Conservation (phyloP, 1,140 invertebrate species). For the Branchinecta lynchi region DNA sequence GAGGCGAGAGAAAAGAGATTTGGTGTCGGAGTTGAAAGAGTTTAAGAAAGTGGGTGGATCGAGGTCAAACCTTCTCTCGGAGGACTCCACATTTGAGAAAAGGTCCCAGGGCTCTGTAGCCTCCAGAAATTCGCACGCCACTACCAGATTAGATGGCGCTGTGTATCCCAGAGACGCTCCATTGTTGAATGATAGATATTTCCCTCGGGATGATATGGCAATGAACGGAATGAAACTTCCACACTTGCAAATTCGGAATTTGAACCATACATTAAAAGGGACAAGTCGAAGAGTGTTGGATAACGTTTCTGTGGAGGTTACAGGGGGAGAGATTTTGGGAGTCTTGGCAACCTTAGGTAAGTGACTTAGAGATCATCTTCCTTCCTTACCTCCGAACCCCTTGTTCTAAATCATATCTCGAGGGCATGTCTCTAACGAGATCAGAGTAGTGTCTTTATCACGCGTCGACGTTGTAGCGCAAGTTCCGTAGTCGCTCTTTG, state of each 20-base stretch:
- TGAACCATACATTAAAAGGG: conserved; percentile 25
- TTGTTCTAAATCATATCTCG: too few relatives aligned
- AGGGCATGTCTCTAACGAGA: too few relatives aligned
- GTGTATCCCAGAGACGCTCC: conserved; percentile 23
- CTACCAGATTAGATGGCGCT: conserved; percentile 13
- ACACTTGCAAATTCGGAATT: conserved; percentile 45
- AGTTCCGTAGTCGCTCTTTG: too few relatives aligned
- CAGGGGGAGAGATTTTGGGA: conserved; percentile 73
- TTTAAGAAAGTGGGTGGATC: conserved; percentile 12
- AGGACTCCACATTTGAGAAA: background rate
- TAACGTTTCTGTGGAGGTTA: conserved; percentile 60
- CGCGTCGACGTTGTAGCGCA: too few relatives aligned
- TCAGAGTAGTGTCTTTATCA: too few relatives aligned
- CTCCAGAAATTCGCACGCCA: background rate
- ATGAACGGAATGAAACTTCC: conserved; percentile 34
- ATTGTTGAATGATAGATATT: conserved; percentile 28
- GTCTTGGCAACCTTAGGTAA: conserved; percentile 60
- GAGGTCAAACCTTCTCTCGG: background rate
- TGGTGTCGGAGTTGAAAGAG: background rate
- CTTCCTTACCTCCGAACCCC: background rate
- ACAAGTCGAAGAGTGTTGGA: conserved; percentile 38
- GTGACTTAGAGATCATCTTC: conserved; percentile 16
- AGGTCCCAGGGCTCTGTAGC: conserved; percentile 4
- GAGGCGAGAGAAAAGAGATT: background rate
- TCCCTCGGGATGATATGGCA: conserved; percentile 26